phyloP scores from a whole-genome alignment of 2,888 invertebrate species.

The Pandemis heparana region DNA sequence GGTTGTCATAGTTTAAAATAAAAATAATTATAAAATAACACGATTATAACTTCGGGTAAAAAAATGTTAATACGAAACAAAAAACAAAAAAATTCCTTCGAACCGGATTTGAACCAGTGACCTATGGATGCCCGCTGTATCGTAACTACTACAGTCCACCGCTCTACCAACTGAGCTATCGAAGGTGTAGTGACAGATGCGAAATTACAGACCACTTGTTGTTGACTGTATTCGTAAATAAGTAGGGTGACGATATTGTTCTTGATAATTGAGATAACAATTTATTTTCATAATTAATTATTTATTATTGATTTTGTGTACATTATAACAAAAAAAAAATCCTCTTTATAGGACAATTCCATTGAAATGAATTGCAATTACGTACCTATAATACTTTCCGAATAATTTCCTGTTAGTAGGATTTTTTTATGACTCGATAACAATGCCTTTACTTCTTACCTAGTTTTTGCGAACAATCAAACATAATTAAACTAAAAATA shows the following conservation, averaged over 20 bases:
- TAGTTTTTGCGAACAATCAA: too few relatives aligned
- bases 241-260: slow-evolving; percentile 54
- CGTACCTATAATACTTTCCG: too few relatives aligned
- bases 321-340: not conserved
- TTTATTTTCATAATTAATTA: not conserved
- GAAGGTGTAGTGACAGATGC: rapidly evolving
- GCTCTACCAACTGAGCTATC: slow-evolving; percentile 53
- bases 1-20: too few relatives aligned
- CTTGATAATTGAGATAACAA: slow-evolving; percentile 1
- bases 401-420: too few relatives aligned
- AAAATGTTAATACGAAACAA: not conserved
- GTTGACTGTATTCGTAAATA: not conserved
- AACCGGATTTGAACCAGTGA: slow-evolving; percentile 88
- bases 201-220: slow-evolving; percentile 53
- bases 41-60: too few relatives aligned
- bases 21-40: too few relatives aligned
- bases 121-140: slow-evolving; percentile 81
- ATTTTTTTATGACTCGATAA: too few relatives aligned
- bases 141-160: slow-evolving; percentile 48
- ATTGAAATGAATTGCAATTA: too few relatives aligned
- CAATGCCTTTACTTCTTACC: too few relatives aligned
- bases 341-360: not conserved
- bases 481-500: too few relatives aligned
- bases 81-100: slow-evolving; percentile 76
- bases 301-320: not conserved